These are phyloP conservation scores for Achlya flavicornis DNA, from an alignment of 2,888 invertebrate species.

Conservation along the genomic window DNA sequence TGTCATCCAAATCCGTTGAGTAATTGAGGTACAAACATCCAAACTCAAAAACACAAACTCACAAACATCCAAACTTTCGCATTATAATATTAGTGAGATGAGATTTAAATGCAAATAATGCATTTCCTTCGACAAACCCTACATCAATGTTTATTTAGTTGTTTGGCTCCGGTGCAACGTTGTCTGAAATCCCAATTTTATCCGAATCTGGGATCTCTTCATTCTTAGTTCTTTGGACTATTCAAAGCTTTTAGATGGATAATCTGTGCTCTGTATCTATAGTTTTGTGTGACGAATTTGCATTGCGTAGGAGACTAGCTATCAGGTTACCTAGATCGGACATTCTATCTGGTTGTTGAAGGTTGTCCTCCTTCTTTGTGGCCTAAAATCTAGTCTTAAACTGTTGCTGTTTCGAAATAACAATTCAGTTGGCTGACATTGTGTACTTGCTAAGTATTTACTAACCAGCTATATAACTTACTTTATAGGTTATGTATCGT, in stretches of 20 bases:
- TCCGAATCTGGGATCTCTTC: background rate
- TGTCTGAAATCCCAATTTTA: background rate
- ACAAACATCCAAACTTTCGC: no score
- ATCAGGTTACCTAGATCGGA: conserved; percentile 60
- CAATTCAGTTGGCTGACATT: conserved; percentile 5
- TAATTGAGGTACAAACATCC: no score
- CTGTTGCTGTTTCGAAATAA: conserved; percentile 26
- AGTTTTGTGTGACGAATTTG: conserved; percentile 50
- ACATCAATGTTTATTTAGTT: background rate
- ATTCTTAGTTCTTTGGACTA: conserved; percentile 18
- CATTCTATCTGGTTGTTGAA: conserved; percentile 65
- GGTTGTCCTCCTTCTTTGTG: conserved; percentile 51
- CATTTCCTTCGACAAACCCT: no score
- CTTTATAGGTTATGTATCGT: conserved; percentile 11
- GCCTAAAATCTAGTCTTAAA: conserved; percentile 42
- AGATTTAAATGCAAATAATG: no score
- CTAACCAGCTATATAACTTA: conserved; percentile 1
- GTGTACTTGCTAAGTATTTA: conserved; percentile 10
- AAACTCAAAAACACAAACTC: no score
- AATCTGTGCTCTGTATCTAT: conserved; percentile 15
- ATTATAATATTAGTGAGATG: no score
- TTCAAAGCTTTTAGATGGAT: conserved; percentile 21
- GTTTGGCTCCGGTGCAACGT: background rate
- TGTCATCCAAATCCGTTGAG: no score
- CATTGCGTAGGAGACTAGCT: conserved; percentile 52